Conservation (phyloP, 2,888 invertebrate genomes). For the Gryllus longicercus region DNA sequence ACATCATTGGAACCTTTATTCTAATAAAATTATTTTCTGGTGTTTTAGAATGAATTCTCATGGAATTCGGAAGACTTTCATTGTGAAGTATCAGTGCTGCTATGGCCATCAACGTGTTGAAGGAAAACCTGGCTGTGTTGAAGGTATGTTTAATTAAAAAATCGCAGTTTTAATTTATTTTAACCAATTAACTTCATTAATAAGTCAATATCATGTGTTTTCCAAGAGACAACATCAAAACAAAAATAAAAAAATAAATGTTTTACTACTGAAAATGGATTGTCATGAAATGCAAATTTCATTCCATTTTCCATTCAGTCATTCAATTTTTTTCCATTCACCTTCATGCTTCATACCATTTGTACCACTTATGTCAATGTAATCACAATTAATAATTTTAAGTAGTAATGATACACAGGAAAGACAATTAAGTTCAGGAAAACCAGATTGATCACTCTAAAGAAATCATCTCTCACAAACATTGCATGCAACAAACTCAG, state of each 20-base stretch:
- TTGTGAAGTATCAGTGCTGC: slow-evolving; percentile 65
- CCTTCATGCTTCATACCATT: neutral
- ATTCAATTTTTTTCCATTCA: slow-evolving; percentile 4
- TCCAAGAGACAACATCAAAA: no score
- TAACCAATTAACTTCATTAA: no score
- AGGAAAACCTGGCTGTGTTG: slow-evolving; percentile 50
- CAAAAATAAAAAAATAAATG: no score
- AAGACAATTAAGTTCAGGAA: neutral
- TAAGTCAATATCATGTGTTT: no score
- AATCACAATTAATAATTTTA: neutral
- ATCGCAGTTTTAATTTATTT: neutral
- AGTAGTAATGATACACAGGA: neutral
- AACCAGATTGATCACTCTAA: neutral
- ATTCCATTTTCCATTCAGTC: no score
- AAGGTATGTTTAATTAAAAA: slow-evolving; percentile 42
- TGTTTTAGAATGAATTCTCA: slow-evolving; percentile 54
- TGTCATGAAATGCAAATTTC: neutral
- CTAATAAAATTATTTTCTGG: slow-evolving; percentile 25
- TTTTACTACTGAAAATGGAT: neutral
- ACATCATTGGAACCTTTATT: neutral
- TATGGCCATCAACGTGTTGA: slow-evolving; percentile 56
- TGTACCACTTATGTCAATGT: neutral
- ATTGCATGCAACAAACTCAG: no score
- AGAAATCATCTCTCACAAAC: neutral
- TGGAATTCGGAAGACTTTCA: slow-evolving; percentile 59